Percentiles rank a stretch among this genome's conserved stretches.
Evolutionary conservation across 2,113 vertebrate species (phyloP).

Genomic region (Erythrocebus patas): DNA sequence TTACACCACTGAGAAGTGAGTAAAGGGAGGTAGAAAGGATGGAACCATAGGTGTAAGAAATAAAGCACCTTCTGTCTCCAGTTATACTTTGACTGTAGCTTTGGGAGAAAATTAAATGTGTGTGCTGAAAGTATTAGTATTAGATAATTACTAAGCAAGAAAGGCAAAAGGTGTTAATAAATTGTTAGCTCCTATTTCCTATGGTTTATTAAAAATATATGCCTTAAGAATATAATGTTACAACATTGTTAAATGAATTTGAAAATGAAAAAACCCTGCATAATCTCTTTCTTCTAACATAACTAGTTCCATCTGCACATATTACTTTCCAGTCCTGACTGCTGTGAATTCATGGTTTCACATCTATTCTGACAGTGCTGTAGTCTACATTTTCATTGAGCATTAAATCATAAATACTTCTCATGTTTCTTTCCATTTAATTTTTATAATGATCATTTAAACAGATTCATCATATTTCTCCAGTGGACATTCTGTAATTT

Average conservation of each 20-base stretch:
- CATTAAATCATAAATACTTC: not conserved
- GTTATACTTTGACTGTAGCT: not conserved
- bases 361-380: not conserved
- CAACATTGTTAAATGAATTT: slow-evolving; percentile 19
- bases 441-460: not conserved
- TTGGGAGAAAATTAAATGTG: not conserved
- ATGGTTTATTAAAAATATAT: slow-evolving; percentile 57
- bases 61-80: not conserved
- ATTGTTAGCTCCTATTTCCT: not conserved
- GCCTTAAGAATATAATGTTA: slow-evolving; percentile 38
- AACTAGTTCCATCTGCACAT: not conserved
- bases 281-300: not conserved
- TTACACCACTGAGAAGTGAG: not conserved
- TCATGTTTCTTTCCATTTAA: not conserved
- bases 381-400: not conserved
- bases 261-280: not conserved
- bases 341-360: not conserved
- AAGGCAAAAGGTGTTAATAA: slow-evolving; percentile 38
- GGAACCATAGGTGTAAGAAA: not conserved
- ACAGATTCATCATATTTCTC: not conserved
- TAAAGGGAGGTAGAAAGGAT: not conserved
- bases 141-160: slow-evolving; percentile 43
- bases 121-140: slow-evolving; percentile 24
- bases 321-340: not conserved
- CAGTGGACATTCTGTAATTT: not conserved